Percentiles rank a stretch among this genome's conserved stretches.
Conservation (phyloP, 2,113 vertebrate species). For the Clarias batrachus region DNA sequence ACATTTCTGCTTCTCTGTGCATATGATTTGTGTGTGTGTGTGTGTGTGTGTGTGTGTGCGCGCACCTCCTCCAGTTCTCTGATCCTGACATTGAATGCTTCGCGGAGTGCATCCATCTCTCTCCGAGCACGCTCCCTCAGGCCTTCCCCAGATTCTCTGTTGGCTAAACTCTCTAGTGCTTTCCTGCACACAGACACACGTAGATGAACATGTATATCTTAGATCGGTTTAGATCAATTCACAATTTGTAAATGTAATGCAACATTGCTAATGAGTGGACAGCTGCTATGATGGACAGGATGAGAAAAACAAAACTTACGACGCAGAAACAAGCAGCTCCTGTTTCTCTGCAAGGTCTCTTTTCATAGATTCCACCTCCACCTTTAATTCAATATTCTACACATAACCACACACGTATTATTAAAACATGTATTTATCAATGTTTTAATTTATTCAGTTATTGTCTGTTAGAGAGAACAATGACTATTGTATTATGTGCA, state of each 20-base stretch:
- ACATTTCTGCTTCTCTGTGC: not conserved
- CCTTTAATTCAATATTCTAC: conserved; percentile 97
- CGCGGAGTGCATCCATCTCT: conserved; percentile 77
- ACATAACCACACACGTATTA: conserved; percentile 20
- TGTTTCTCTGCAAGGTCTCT: conserved; percentile 89
- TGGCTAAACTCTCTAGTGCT: conserved; percentile 88
- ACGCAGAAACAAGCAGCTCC: conserved; percentile 90
- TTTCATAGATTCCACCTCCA: conserved; percentile 94
- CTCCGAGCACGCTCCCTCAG: conserved; percentile 78
- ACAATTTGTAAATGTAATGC: not conserved
- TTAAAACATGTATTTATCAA: no score
- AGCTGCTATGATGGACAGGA: conserved; percentile 7
- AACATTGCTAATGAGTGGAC: not conserved
- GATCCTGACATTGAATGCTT: conserved; percentile 72
- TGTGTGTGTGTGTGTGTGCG: not conserved
- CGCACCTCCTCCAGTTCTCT: conserved; percentile 77
- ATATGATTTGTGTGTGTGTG: not conserved
- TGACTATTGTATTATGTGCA: not conserved
- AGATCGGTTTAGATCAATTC: not conserved
- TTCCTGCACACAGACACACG: conserved; percentile 72
- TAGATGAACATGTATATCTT: not conserved
- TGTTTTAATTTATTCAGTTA: not conserved
- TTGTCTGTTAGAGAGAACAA: not conserved
- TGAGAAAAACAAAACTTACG: conserved; percentile 75
- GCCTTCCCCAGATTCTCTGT: conserved; percentile 76